Evolutionary conservation across 2,888 invertebrate species (phyloP), one percentile per base, ranked within the genome.

Genomic region (Drosophila hamatofila): DNA sequence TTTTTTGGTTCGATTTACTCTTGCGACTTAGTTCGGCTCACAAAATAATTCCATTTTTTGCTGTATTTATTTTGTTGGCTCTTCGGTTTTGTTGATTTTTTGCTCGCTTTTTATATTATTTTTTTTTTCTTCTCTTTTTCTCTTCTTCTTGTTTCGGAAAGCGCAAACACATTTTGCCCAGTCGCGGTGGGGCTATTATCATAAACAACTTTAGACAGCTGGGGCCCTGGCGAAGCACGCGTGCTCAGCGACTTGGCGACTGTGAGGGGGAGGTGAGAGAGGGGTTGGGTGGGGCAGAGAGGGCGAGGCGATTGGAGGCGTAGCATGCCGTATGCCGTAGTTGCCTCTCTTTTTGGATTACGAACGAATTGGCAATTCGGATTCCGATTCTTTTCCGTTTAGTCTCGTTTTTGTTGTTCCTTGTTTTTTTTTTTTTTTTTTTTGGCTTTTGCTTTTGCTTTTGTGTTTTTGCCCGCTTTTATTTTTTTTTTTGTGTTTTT

Each of bases 161-260:
- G 66, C 74, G 77, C 78, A 78, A 68, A 83, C 77, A 85, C 65
- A 82, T 70, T 81, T 71, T 61, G 79, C 70, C 72, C 77, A 80
- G 41, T 57, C 54, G 63, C 54, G 63, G 21, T 57, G 66, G 46
- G 74, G 72, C 64, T 79, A 84, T 87, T 81, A 89, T 85, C 84
- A 89, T 89, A 85, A 89, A 84, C 87, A 86, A 83, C 80, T 78
- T 89, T 66, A 87, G 89, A 85, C 85, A 89, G 80, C 84, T 84
- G 85, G 84, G 81, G 67, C 80, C 88, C 83, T 57, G 62, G 72
- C 75, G 35, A 21, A 44, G 21, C 37, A 71, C 59, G 67, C 72
- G 58, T 48, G 58, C 48, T n/a, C 11, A 11, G 46, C 21, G 35
- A 16, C 52, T 27, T 35, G 52, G 37, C n/a, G 12, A 2, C 35